Percentiles rank a stretch among this genome's conserved stretches.
Conservation (phyloP, 1,140 invertebrate species). For the Drosophila nigromelanica region DNA sequence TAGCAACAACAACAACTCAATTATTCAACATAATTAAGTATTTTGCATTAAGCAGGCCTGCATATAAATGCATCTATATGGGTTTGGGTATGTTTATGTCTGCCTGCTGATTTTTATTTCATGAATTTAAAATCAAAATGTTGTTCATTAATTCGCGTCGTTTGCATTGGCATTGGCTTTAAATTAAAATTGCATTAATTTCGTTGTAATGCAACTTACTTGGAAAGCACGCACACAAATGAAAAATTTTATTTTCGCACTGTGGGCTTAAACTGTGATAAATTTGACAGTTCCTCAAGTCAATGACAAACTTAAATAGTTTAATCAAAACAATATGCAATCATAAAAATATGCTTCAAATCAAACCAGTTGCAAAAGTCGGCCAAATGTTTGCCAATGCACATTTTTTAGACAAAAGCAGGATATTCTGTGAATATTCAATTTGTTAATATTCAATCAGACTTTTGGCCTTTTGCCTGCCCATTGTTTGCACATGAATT, state of each 20-base stretch:
- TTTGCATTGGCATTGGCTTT: slow-evolving; percentile 76
- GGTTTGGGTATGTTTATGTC: slow-evolving; percentile 7
- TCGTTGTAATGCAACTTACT: slow-evolving; percentile 79
- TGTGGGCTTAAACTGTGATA: slow-evolving; percentile 3
- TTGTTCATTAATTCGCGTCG: slow-evolving; percentile 73
- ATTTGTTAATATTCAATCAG: neutral
- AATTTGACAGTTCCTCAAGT: slow-evolving; percentile 1
- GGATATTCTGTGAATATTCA: neutral
- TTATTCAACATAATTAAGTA: slow-evolving; percentile 82
- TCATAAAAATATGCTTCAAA: neutral
- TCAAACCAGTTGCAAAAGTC: neutral
- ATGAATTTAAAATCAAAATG: slow-evolving; percentile 80
- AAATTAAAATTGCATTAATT: slow-evolving; percentile 78
- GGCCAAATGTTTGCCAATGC: neutral
- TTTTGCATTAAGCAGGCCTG: slow-evolving; percentile 75
- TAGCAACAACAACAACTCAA: slow-evolving; percentile 71
- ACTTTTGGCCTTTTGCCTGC: neutral
- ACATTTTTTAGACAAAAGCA: too few species aligned
- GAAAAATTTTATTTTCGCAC: slow-evolving; percentile 63
- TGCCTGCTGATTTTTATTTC: slow-evolving; percentile 76
- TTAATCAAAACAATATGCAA: neutral
- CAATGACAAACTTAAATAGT: neutral
- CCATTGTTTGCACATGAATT: slow-evolving; percentile 32
- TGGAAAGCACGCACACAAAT: slow-evolving; percentile 49
- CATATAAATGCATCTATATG: slow-evolving; percentile 46